Percentiles rank a stretch among this genome's conserved stretches.
These are phyloP conservation scores for Matsumurasca onukii DNA, from an alignment of 1,140 invertebrate genomes.

Conservation along the genomic window DNA sequence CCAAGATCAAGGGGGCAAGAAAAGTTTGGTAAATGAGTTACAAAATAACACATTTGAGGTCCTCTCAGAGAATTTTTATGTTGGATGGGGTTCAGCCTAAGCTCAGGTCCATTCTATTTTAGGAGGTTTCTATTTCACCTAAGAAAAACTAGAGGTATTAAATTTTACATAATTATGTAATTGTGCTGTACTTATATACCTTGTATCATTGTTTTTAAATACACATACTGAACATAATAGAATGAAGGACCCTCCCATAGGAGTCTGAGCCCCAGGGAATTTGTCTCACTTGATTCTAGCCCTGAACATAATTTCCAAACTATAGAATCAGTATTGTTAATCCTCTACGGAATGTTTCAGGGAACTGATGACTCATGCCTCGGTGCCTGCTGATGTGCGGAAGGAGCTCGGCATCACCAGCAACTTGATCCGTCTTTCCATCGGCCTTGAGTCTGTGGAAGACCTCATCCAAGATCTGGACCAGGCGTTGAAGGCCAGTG, in stretches of 20 bases:
- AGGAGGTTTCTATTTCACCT: too few relatives aligned
- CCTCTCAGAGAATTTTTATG: too few relatives aligned
- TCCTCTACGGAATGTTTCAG: too few relatives aligned
- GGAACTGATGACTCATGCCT: slow-evolving; percentile 79
- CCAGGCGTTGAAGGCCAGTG: slow-evolving; percentile 62
- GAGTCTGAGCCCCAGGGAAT: neutral
- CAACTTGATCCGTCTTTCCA: slow-evolving; percentile 84
- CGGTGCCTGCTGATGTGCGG: slow-evolving; percentile 70
- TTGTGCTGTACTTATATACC: neutral
- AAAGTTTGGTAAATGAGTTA: too few relatives aligned
- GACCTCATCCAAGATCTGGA: slow-evolving; percentile 90
- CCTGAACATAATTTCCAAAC: neutral
- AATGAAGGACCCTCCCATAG: neutral
- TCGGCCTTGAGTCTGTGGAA: slow-evolving; percentile 85
- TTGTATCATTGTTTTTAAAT: neutral
- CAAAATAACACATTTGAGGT: too few relatives aligned
- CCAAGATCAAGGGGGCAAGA: too few relatives aligned
- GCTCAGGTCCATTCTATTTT: too few relatives aligned
- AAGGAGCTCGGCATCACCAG: slow-evolving; percentile 80
- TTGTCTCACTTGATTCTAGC: neutral
- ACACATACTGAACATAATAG: neutral
- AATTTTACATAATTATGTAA: neutral
- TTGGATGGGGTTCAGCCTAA: too few relatives aligned
- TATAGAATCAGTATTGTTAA: too few relatives aligned
- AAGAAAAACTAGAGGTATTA: too few relatives aligned